Base-by-base conservation (phyloP, 2,888 invertebrate genomes). In the Eupithecia exiguata region DNA sequence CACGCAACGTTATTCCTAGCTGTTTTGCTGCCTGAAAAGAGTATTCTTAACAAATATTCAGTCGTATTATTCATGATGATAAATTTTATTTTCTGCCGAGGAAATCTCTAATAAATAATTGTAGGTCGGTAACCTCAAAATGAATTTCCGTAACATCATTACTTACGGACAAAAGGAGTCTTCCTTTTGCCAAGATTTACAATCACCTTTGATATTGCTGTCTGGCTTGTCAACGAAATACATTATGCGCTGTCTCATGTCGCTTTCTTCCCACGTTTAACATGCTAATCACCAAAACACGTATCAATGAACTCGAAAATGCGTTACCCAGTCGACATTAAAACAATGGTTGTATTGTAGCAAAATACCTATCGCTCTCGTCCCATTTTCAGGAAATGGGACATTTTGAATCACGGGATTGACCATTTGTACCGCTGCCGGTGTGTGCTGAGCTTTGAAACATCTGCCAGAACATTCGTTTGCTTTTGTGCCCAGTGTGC, bases 331-430 rank as follows among this genome's bases (percentile, higher is more conserved):
- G 14, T 58, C 46, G 35, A 66, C 76, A 75, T 85, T 79, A 74
- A 80, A 84, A 83, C 82, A 84, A 85, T 84, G 78, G 76, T n/a
- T 65, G 16, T 58, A 25, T 80, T 35, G 81, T 76, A 78, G 82
- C 74, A 83, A 85, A 83, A 83, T 84, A 86, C 79, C 84, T 83
- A 85, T 83, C 84, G 86, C 84, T 84, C 82, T 83, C 83, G 86
- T 86, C 87, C 86, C 88, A 86, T 87, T 92, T 92, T 92, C 86
- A 84, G 86, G 89, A 91, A 92, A 84, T 83, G 84, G 85, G 87
- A 86, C 89, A 87, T 89, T 89, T 90, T 71, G 69, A 89, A 90
- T 89, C 88, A 73, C 83, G 87, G 86, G 92, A 91, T 92, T 91
- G 91, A 30, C 30, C 30, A 30, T 30, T 30, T 30, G 30, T 86